Base-by-base conservation (phyloP, 2,113 vertebrate species). In the Pardalotus punctatus region DNA sequence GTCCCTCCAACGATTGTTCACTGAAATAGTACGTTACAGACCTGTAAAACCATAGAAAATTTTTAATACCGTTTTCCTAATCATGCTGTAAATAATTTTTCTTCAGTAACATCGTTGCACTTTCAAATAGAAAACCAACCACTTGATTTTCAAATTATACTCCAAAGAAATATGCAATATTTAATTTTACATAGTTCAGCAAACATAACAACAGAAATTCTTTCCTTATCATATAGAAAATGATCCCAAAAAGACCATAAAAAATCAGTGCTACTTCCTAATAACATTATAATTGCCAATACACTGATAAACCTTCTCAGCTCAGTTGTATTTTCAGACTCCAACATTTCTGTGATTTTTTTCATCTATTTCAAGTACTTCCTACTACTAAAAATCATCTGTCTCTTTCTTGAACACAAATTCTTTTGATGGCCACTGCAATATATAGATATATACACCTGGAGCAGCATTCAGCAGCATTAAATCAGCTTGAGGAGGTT, bases 11-110 rank as follows among this genome's bases (percentile, higher is more conserved):
- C 2, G 92, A 97, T 70, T 98, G 96, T 61, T 98, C 91, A 20
- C 91, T 98, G 94, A 99, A 98, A 42, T 98, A 97, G 48, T 98
- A 96, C 0, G 97, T 95, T 65, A 98, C 14, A 5, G 96, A 53
- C 81, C 99, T 99, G 84, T 10, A 74, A 85, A 91, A 74, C 61
- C 20, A 73, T 11, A 96, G 9, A 86, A 42, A 12, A 9, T 0
- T 25, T 77, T 77, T 33, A 86, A 66, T 15, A 48, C 4, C 35
- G 16, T 38, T 38, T 89, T 50, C 60, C 43, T 93, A 79, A 81
- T 43, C 16, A 36, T 10, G 47, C 21, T 36, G 33, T 18, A 61
- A 67, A 43, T 33, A 6, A 5, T 50, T 64, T 40, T 65, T 58
- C 29, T 69, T 50, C 36, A 29, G 47, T 31, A 9, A 71, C 2